Evolutionary conservation across 2,888 invertebrate species (phyloP).

Genomic region (Prenolepis imparis): DNA sequence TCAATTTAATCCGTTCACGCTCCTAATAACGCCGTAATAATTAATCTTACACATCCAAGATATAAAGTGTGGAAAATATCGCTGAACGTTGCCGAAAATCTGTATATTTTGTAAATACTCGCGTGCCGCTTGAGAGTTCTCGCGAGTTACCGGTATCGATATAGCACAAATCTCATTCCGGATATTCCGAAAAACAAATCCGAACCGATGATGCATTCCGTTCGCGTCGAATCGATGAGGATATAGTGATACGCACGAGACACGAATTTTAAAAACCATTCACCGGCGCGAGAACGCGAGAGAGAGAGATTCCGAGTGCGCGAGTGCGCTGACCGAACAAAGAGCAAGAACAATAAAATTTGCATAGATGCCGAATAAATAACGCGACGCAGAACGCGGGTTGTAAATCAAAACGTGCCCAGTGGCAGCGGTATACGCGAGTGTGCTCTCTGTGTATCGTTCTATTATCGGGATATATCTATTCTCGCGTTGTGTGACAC

Average conservation of each 20-base stretch:
- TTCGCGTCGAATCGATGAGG: constrained; percentile 52
- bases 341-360: constrained; percentile 64
- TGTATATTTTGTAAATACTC: background rate
- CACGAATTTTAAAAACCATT: constrained; percentile 67
- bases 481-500: constrained; percentile 31
- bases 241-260: constrained; percentile 60
- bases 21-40: background rate
- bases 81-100: background rate
- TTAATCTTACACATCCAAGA: background rate
- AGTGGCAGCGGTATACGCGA: constrained; percentile 56
- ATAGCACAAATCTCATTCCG: background rate
- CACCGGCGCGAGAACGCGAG: constrained; percentile 9
- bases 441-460: constrained; percentile 63
- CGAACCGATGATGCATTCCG: constrained; percentile 59
- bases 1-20: background rate
- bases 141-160: constrained; percentile 30
- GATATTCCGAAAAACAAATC: constrained; percentile 50
- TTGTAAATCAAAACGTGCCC: constrained; percentile 55
- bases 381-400: constrained; percentile 41
- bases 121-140: background rate
- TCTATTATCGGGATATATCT: constrained; percentile 67
- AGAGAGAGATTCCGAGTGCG: background rate
- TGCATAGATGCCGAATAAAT: constrained; percentile 64
- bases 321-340: constrained; percentile 49
- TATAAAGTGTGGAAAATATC: background rate